Evolutionary conservation across 2,113 vertebrate species (phyloP).

Genomic region (Columba janthina): DNA sequence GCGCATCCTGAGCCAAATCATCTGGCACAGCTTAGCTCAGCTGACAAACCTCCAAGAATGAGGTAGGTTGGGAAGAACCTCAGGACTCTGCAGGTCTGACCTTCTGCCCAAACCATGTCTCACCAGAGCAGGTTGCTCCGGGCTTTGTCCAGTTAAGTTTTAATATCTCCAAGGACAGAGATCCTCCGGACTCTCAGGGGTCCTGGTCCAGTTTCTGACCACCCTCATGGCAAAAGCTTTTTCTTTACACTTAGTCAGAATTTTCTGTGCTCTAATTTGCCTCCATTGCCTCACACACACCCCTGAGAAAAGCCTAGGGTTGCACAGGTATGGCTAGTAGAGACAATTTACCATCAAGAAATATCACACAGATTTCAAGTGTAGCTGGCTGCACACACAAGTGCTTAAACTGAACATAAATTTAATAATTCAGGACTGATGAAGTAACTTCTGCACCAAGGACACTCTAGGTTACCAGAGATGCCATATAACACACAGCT

Average conservation of each 20-base stretch:
- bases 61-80: not conserved
- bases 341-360: not conserved
- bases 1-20: not conserved
- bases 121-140: not conserved
- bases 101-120: not conserved
- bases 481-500: not conserved
- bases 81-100: not conserved
- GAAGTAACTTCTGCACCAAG: not conserved
- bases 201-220: not conserved
- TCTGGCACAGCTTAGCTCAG: not conserved
- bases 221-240: not conserved
- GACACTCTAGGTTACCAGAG: not conserved
- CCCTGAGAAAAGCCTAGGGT: not conserved
- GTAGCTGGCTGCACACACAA: not conserved
- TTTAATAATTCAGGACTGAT: not conserved
- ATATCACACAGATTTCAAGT: not conserved
- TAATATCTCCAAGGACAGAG: not conserved
- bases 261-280: not conserved
- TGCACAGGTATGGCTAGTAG: not conserved
- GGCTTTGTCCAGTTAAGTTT: not conserved
- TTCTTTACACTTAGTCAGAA: not conserved
- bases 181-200: not conserved
- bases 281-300: not conserved
- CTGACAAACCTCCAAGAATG: not conserved
- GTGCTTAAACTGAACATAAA: not conserved